Evolutionary conservation across 2,797 vertebrate species (phyloP).

Genomic region (Lophius americanus): DNA sequence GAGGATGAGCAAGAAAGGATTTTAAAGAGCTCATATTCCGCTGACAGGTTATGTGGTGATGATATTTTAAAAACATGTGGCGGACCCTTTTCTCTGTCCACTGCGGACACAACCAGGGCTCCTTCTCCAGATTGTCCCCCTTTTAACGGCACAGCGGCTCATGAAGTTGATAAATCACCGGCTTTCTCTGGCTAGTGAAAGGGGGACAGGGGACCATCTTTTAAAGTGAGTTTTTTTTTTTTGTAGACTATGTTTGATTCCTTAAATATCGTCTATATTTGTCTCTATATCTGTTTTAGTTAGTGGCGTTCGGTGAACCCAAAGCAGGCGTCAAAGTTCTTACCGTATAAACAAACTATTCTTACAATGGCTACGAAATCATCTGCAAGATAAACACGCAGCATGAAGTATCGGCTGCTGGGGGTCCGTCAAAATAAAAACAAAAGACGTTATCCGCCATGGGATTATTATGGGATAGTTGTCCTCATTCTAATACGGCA

Average conservation of each 20-base stretch:
- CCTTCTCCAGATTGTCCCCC: background rate
- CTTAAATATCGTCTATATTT: background rate
- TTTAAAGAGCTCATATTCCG: constrained; percentile 69
- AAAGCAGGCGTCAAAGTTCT: background rate
- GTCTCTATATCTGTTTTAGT: background rate
- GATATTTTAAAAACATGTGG: constrained; percentile 56
- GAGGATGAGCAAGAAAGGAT: constrained; percentile 56
- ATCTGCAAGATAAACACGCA: background rate
- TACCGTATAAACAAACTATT: background rate
- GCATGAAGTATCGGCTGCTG: too few species aligned
- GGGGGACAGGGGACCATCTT: background rate
- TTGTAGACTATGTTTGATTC: background rate
- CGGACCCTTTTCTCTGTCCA: constrained; percentile 14
- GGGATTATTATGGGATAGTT: too few species aligned
- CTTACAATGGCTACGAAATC: too few species aligned
- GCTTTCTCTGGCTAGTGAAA: too few species aligned
- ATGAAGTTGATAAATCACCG: background rate
- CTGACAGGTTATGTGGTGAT: constrained; percentile 29
- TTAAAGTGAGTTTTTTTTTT: background rate
- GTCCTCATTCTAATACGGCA: too few species aligned
- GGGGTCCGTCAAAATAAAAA: too few species aligned
- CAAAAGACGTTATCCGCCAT: too few species aligned
- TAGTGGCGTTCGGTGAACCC: background rate
- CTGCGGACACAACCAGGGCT: constrained; percentile 1
- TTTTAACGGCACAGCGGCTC: constrained; percentile 19